Conservation (phyloP, 2,113 vertebrate species). For the Oreochromis tanganicae region DNA sequence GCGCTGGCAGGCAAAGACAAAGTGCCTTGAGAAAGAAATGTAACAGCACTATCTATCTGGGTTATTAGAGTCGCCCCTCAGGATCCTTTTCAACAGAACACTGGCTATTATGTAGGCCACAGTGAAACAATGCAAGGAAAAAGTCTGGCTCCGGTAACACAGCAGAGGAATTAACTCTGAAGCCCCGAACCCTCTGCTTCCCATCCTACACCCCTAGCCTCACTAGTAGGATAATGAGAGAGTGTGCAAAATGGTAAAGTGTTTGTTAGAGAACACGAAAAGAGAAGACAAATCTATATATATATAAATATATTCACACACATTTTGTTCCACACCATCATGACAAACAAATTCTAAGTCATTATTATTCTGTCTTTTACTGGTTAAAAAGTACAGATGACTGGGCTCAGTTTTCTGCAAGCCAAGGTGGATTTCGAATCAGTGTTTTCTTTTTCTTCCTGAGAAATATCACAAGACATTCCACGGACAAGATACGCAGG, state of each 20-base stretch:
- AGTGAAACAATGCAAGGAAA: slow-evolving; percentile 61
- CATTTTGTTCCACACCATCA: background rate
- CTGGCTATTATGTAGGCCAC: slow-evolving; percentile 78
- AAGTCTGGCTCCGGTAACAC: slow-evolving; percentile 18
- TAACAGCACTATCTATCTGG: slow-evolving; percentile 81
- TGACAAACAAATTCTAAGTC: background rate
- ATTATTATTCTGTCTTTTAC: background rate
- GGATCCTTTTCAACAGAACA: slow-evolving; percentile 69
- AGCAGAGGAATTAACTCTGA: slow-evolving; percentile 56
- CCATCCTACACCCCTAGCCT: background rate
- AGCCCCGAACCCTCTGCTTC: slow-evolving; percentile 6
- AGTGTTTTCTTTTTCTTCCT: background rate
- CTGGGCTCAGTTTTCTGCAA: background rate
- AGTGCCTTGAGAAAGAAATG: slow-evolving; percentile 76
- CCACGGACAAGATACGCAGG: background rate
- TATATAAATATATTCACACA: background rate
- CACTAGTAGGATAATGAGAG: slow-evolving; percentile 47
- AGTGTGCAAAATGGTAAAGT: slow-evolving; percentile 3
- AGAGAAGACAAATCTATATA: slow-evolving; percentile 21
- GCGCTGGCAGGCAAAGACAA: slow-evolving; percentile 73
- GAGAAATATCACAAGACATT: background rate
- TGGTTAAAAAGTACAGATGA: background rate
- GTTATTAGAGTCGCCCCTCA: slow-evolving; percentile 77
- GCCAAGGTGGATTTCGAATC: background rate
- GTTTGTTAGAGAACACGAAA: background rate